These are phyloP conservation scores for Argyresthia goedartella DNA, from an alignment of 2,888 invertebrate genomes.

Conservation along the genomic window DNA sequence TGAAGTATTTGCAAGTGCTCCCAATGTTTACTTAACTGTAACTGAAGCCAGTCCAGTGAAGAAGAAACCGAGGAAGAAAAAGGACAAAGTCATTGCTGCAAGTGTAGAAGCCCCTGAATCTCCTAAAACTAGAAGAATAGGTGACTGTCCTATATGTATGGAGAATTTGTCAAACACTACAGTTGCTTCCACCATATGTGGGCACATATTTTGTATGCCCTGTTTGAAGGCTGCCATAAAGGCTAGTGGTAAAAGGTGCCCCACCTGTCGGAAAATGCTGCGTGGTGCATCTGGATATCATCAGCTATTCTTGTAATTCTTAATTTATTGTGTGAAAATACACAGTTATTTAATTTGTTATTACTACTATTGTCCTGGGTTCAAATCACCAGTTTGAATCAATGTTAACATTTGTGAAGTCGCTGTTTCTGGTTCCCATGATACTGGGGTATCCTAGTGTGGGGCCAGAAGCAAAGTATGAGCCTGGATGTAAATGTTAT, in stretches of 20 bases:
- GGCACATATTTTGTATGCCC: slow-evolving; percentile 38
- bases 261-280: slow-evolving; percentile 31
- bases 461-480: too few relatives aligned
- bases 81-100: neutral
- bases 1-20: neutral
- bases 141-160: slow-evolving; percentile 42
- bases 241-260: slow-evolving; percentile 30
- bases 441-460: too few relatives aligned
- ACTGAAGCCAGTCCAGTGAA: neutral
- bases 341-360: neutral
- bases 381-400: too few relatives aligned
- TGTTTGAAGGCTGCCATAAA: slow-evolving; percentile 28
- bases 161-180: slow-evolving; percentile 22
- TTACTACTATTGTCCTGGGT: too few relatives aligned
- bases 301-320: slow-evolving; percentile 28
- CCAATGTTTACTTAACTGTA: neutral
- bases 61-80: neutral
- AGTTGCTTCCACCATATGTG: slow-evolving; percentile 38
- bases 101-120: neutral
- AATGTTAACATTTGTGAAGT: too few relatives aligned
- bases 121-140: slow-evolving; percentile 13
- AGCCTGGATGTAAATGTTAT: too few relatives aligned
- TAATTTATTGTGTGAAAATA: neutral
- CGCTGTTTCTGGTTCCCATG: too few relatives aligned
- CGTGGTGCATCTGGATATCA: slow-evolving; percentile 27